phyloP scores from a whole-genome alignment of 1,140 invertebrate genomes.

The Trichonephila inaurata region DNA sequence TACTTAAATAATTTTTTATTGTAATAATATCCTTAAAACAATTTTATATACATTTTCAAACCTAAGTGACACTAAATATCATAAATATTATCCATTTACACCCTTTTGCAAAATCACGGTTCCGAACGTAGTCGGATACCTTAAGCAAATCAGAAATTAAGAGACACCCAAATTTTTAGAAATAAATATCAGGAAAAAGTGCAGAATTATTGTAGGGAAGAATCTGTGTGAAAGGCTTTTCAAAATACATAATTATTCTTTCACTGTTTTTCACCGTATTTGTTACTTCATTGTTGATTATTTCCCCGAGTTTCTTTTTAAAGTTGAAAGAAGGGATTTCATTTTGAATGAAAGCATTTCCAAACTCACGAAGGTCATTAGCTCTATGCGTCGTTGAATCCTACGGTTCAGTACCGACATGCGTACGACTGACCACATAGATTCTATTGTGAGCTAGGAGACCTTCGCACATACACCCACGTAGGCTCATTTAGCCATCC shows the following conservation, averaged over 20 bases:
- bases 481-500: background rate
- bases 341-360: slow-evolving; percentile 19
- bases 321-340: background rate
- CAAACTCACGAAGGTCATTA: slow-evolving; percentile 30
- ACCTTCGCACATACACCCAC: slow-evolving; percentile 22
- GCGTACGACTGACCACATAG: slow-evolving; percentile 7
- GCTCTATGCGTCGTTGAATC: slow-evolving; percentile 22
- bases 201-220: background rate
- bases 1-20: too few relatives aligned
- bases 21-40: too few relatives aligned
- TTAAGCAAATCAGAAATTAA: background rate
- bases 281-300: slow-evolving; percentile 27
- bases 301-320: background rate
- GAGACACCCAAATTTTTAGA: background rate
- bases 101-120: too few relatives aligned
- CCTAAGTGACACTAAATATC: too few relatives aligned
- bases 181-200: background rate
- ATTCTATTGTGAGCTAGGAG: background rate
- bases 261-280: background rate
- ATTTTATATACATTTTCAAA: too few relatives aligned
- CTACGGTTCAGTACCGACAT: slow-evolving; percentile 16
- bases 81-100: too few relatives aligned
- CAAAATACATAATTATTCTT: background rate
- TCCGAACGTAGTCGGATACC: too few relatives aligned
- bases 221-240: background rate